These are phyloP conservation scores for Sciaenops ocellatus DNA, from an alignment of 2,797 vertebrate species.

Conservation along the genomic window DNA sequence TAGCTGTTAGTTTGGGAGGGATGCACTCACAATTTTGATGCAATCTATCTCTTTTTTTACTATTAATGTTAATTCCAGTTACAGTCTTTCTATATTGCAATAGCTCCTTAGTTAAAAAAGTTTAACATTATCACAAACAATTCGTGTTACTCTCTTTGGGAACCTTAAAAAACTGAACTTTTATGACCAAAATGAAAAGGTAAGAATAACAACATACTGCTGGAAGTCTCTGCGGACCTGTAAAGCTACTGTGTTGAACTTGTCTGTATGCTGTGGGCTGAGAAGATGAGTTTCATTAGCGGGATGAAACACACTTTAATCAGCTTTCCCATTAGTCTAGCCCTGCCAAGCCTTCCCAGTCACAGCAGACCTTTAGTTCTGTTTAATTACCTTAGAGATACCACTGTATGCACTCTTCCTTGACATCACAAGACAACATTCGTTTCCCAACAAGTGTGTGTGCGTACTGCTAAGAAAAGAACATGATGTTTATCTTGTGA, in stretches of 20 bases:
- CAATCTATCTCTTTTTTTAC: neutral
- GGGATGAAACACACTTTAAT: slow-evolving; percentile 82
- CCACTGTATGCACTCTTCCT: slow-evolving; percentile 70
- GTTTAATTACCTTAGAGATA: slow-evolving; percentile 83
- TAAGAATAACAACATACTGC: slow-evolving; percentile 49
- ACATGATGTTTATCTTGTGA: slow-evolving; percentile 73
- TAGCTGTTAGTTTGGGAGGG: neutral
- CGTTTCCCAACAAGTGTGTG: slow-evolving; percentile 66
- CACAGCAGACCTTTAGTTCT: slow-evolving; percentile 80
- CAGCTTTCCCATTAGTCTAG: slow-evolving; percentile 80
- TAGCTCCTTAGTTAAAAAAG: neutral
- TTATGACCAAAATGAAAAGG: slow-evolving; percentile 41
- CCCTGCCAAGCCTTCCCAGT: slow-evolving; percentile 73
- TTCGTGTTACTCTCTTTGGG: slow-evolving; percentile 15
- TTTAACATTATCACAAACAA: neutral
- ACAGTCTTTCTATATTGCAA: too few relatives aligned
- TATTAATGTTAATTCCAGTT: too few relatives aligned
- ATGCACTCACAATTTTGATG: neutral
- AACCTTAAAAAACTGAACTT: slow-evolving; percentile 37
- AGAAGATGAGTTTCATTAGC: slow-evolving; percentile 78
- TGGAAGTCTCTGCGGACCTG: slow-evolving; percentile 50
- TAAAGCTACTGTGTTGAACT: slow-evolving; percentile 63
- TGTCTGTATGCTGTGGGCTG: slow-evolving; percentile 57
- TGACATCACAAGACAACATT: slow-evolving; percentile 77
- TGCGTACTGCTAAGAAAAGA: slow-evolving; percentile 59